These are phyloP conservation scores for Hemiscyllium ocellatum DNA, from an alignment of 2,113 vertebrate species.

Conservation along the genomic window DNA sequence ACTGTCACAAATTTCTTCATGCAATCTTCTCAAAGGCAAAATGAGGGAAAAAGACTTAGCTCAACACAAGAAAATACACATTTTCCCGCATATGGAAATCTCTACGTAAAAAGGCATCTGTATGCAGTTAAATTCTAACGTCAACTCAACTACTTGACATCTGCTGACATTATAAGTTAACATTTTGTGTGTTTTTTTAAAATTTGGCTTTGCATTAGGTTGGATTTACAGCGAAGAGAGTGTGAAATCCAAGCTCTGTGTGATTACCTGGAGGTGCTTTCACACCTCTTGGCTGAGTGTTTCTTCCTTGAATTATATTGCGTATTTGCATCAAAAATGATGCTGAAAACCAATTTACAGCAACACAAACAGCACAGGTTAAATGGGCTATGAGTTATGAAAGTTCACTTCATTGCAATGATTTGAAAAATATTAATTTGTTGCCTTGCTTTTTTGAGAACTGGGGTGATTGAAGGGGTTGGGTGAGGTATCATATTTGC, in stretches of 20 bases:
- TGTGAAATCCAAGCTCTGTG: neutral
- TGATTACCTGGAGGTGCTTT: conserved; percentile 7
- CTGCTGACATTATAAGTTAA: conserved; percentile 15
- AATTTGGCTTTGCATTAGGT: neutral
- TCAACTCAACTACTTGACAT: neutral
- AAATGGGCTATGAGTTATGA: neutral
- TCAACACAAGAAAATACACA: no score
- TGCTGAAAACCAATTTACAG: neutral
- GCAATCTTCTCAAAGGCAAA: neutral
- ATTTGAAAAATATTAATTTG: neutral
- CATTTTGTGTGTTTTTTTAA: neutral
- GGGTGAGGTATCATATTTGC: neutral
- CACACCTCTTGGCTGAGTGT: neutral
- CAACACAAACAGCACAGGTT: neutral
- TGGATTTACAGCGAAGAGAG: neutral
- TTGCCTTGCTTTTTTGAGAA: neutral
- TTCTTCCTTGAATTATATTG: neutral
- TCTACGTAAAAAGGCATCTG: neutral
- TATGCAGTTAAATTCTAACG: neutral
- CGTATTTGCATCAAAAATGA: neutral
- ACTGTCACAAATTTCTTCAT: neutral
- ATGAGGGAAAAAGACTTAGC: neutral
- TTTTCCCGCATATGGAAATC: neutral
- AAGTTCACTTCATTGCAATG: neutral
- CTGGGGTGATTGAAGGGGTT: no score